Evolutionary conservation across 2,888 invertebrate species (phyloP), one percentile per base, ranked within the genome.

Genomic region (Alcis repandata): DNA sequence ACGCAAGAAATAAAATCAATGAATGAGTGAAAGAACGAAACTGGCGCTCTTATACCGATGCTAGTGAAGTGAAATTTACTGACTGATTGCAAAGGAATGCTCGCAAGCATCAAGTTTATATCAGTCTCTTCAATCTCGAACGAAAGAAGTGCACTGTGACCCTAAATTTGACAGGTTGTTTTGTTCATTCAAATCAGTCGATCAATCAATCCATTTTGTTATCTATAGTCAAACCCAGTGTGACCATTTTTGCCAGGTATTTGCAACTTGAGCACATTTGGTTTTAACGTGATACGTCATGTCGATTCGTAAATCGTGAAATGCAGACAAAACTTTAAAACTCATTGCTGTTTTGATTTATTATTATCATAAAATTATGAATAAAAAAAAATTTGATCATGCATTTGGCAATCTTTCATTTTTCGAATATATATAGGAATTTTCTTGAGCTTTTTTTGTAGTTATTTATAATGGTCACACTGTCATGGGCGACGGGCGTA

Each of bases 401-500:
- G n/a, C n/a, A n/a, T n/a, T n/a, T n/a, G n/a, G n/a, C n/a, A n/a
- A n/a, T n/a, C n/a, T n/a, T n/a, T n/a, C n/a, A n/a, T n/a, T n/a
- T n/a, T n/a, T n/a, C n/a, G n/a, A n/a, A n/a, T n/a, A n/a, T n/a
- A n/a, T n/a, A n/a, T n/a, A n/a, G n/a, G n/a, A 27, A 27, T 27
- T 27, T 27, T 27, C 19, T 9, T 20, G 9, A 7, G 20, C 2
- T 45, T 51, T 53, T 20, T 40, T 15, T 51, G 53, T 56, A 72
- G 57, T 70, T 62, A 68, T 77, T 75, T 77, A 70, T 77, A 71
- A 27, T 27, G 54, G 7, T 11, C 2, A 22, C 15, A 6, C 41
- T 20, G 71, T 19, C 13, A 49, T 36, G 72, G 59, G 56, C 64
- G 56, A 77, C 85, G 86, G 86, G 86, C 84, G 86, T 84, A 83